Evolutionary conservation across 2,797 vertebrate genomes (phyloP), one percentile per base, ranked within the genome.

Genomic region (Moxostoma hubbsi): DNA sequence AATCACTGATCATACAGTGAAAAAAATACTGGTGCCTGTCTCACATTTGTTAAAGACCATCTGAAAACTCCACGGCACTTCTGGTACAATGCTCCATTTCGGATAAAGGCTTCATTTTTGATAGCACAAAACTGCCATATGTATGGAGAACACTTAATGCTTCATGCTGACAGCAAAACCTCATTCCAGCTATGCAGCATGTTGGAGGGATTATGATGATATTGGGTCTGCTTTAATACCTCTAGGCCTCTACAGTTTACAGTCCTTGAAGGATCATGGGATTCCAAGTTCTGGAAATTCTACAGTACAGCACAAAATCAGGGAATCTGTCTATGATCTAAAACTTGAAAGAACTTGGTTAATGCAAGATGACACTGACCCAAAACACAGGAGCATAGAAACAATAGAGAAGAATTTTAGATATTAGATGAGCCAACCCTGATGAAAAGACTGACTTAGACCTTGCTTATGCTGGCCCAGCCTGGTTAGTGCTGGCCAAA

Each of bases 271-370:
- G 9, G 54, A 67, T 45, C 57, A 67, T 58, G 58, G 54, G 15
- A 51, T 49, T 66, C 36, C 50, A 65, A 64, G 61, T 46, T 46
- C 5, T 24, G 66, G 43, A 51, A 15, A 66, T 45, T 54, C 36
- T 57, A 57, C 36, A 36, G 36, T 36, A 36, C 16, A 75, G 45
- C 51, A 24, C n/a, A 57, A 64, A 16, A 24, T 66, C 12, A 11
- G 45, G n/a, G 10, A 63, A 75, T 75, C 53, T 67, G 63, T 66
- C 4, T 57, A 3, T 55, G 10, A 70, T 54, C 12, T 69, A 15
- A 11, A 70, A 57, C 68, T 49, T 57, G 50, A 57, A 65, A 75
- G 73, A 18, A 15, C 15, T 66, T 49, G 62, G 15, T 57, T 75
- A 45, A 66, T 49, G 43, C 15, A 75, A 58, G 53, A 66, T 46